A percentile compares a stretch with the other conserved stretches of the same genome.
Conservation (phyloP, 2,888 invertebrate species). For the Megamerina dolium region DNA sequence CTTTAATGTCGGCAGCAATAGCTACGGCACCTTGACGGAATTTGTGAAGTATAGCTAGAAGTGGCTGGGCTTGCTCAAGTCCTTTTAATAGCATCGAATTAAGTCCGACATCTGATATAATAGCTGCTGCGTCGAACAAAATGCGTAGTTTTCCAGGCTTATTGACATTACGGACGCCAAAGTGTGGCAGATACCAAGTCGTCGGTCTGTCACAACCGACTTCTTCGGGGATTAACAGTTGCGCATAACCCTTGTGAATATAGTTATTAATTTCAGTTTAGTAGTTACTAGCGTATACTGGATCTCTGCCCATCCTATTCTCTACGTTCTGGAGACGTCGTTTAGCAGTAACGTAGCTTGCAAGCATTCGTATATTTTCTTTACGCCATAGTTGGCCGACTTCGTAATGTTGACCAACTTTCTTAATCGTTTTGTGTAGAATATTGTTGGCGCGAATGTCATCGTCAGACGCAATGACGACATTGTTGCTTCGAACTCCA, state of each 20-base stretch:
- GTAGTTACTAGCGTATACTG: neutral
- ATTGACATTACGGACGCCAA: slow-evolving; percentile 12
- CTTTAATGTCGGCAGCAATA: slow-evolving; percentile 29
- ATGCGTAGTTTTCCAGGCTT: slow-evolving; percentile 30
- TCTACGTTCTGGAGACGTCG: neutral
- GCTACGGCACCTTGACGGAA: slow-evolving; percentile 29
- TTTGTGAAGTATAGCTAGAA: slow-evolving; percentile 28
- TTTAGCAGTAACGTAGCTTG: too few species aligned
- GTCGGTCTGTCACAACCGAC: neutral
- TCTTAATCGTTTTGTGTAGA: neutral
- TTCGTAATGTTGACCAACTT: too few species aligned
- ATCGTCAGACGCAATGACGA: neutral
- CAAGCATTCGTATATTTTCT: too few species aligned
- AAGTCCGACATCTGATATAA: slow-evolving; percentile 14
- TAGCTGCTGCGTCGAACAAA: slow-evolving; percentile 31
- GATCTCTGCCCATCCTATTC: neutral
- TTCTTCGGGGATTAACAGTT: neutral
- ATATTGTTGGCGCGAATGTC: neutral
- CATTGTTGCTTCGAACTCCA: neutral
- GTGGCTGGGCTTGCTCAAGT: slow-evolving; percentile 28
- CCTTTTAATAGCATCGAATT: slow-evolving; percentile 29
- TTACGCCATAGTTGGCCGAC: neutral
- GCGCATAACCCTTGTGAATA: neutral
- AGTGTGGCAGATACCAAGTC: slow-evolving; percentile 1
- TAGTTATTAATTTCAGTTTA: slow-evolving; percentile 1